A percentile compares a stretch with the other conserved stretches of the same genome.
These are phyloP conservation scores for Symphodus melops DNA, from an alignment of 2,113 vertebrate species.

Conservation along the genomic window DNA sequence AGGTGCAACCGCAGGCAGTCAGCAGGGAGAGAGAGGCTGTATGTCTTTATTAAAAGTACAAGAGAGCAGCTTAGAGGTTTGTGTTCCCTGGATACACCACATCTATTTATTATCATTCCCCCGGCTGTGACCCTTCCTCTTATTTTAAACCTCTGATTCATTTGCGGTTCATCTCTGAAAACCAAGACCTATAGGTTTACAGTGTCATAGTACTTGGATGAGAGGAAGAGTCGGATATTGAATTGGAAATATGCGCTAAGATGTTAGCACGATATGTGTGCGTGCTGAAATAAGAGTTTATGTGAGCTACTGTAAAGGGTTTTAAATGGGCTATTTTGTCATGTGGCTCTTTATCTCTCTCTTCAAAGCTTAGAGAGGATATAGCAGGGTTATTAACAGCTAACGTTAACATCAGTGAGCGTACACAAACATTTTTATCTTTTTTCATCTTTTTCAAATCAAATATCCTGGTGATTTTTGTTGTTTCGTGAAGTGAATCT, in stretches of 20 bases:
- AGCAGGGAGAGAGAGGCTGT: conserved; percentile 28
- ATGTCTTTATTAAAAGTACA: conserved; percentile 78
- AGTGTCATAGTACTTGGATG: conserved; percentile 72
- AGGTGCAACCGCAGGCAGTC: conserved; percentile 63
- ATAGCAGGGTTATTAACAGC: neutral
- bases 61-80: conserved; percentile 73
- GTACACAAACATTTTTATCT: neutral
- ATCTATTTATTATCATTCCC: conserved; percentile 88
- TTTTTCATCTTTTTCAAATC: conserved; percentile 39
- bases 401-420: neutral
- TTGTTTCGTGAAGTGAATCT: neutral
- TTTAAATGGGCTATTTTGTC: neutral
- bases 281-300: conserved; percentile 33
- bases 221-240: conserved; percentile 43
- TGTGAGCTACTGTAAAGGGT: conserved; percentile 36
- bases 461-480: neutral
- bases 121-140: conserved; percentile 86
- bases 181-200: conserved; percentile 88
- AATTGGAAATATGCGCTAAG: conserved; percentile 21
- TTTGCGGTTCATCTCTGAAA: conserved; percentile 88
- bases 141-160: conserved; percentile 95
- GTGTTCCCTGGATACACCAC: conserved; percentile 84
- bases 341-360: conserved; percentile 6
- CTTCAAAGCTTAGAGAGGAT: conserved; percentile 1
- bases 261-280: conserved; percentile 36